Conservation (phyloP, 1,140 invertebrate species). For the Euglossa dilemma region DNA sequence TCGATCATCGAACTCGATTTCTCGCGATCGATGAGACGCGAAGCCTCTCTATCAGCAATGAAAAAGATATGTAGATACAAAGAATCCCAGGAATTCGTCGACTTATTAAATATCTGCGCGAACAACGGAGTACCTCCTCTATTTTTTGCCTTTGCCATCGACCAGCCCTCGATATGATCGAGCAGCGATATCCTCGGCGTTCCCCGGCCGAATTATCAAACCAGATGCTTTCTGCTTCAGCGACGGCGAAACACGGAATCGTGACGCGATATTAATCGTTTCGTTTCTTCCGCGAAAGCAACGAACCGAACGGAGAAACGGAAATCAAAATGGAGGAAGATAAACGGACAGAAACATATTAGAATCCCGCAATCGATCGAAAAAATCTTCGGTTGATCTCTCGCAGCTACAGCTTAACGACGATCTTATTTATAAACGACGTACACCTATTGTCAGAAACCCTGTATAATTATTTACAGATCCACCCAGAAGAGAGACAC, state of each 20-base stretch:
- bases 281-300: background rate
- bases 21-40: background rate
- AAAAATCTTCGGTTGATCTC: background rate
- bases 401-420: background rate
- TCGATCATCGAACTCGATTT: background rate
- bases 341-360: too few species aligned
- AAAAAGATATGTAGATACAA: too few species aligned
- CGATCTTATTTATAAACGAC: slow-evolving; percentile 15
- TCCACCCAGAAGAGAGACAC: slow-evolving; percentile 20
- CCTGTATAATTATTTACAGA: slow-evolving; percentile 44
- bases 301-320: background rate
- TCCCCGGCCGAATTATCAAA: slow-evolving; percentile 9
- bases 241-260: background rate
- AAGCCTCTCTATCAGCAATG: background rate
- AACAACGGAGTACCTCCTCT: background rate
- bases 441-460: slow-evolving; percentile 46
- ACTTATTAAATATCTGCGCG: slow-evolving; percentile 19
- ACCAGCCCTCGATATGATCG: background rate
- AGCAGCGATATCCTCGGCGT: background rate
- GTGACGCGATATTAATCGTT: background rate
- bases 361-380: background rate
- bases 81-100: slow-evolving; percentile 3
- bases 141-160: background rate
- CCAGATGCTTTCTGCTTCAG: slow-evolving; percentile 13
- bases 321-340: background rate